Percentiles rank a stretch among this genome's conserved stretches.
These are phyloP conservation scores for Matsumurasca onukii DNA, from an alignment of 1,140 invertebrate species.

Conservation along the genomic window DNA sequence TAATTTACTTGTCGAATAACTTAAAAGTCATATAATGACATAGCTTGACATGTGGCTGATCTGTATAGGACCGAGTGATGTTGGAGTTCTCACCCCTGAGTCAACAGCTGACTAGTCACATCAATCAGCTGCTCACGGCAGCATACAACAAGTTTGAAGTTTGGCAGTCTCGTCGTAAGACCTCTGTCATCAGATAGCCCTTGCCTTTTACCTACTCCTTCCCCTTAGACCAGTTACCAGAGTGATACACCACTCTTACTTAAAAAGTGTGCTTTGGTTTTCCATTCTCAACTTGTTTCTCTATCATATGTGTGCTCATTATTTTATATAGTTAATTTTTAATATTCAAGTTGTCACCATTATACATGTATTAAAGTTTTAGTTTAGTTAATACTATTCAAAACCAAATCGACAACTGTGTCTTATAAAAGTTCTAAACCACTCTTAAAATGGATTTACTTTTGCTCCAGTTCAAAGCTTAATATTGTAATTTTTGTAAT, in stretches of 20 bases:
- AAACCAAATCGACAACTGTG: neutral
- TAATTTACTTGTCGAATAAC: no score
- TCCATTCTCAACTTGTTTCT: neutral
- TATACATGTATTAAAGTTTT: neutral
- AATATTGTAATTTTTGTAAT: no score
- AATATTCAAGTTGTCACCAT: neutral
- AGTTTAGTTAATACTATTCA: neutral
- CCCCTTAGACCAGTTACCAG: slow-evolving; percentile 7
- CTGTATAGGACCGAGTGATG: slow-evolving; percentile 73
- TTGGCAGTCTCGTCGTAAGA: slow-evolving; percentile 76
- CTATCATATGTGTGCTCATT: neutral
- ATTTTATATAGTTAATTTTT: neutral
- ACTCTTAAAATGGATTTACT: no score
- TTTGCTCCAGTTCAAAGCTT: no score
- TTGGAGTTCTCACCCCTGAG: slow-evolving; percentile 75
- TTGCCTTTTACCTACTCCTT: no score
- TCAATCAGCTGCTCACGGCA: slow-evolving; percentile 79
- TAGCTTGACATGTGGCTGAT: no score
- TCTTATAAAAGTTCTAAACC: neutral
- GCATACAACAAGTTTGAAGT: slow-evolving; percentile 80
- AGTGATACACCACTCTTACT: neutral
- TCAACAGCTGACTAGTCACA: slow-evolving; percentile 79
- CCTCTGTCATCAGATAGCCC: slow-evolving; percentile 23
- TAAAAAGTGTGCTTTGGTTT: neutral
- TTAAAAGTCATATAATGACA: no score